Evolutionary conservation across 1,140 invertebrate genomes (phyloP).

Genomic region (Ceratoteleas bidentatus): DNA sequence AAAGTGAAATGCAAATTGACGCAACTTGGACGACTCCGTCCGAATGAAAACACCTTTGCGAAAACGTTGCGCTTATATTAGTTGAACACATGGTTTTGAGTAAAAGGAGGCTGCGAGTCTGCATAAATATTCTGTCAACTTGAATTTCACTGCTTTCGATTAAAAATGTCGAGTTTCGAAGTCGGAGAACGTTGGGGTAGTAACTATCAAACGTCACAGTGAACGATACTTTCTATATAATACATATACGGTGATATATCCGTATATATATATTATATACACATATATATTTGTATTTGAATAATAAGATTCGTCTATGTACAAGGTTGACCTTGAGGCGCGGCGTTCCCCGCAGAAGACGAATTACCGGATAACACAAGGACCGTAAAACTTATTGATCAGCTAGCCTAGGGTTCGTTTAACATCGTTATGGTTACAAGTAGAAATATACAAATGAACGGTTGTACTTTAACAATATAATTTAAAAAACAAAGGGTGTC

Average conservation of each 20-base stretch:
- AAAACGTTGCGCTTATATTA: no score
- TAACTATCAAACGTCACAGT: slow-evolving; percentile 45
- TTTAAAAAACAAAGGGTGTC: slow-evolving; percentile 56
- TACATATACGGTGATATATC: slow-evolving; percentile 5
- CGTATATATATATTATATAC: slow-evolving; percentile 14
- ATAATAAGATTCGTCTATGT: slow-evolving; percentile 54
- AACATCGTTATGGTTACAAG: slow-evolving; percentile 59
- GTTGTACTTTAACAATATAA: slow-evolving; percentile 64
- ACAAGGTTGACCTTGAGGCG: slow-evolving; percentile 46
- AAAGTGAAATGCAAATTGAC: no score
- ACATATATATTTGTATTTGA: slow-evolving; percentile 35
- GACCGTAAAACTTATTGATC: slow-evolving; percentile 36
- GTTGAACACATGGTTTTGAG: no score
- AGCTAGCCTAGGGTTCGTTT: slow-evolving; percentile 52
- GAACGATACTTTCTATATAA: slow-evolving; percentile 5
- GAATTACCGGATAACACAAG: slow-evolving; percentile 55
- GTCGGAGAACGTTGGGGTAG: slow-evolving; percentile 31
- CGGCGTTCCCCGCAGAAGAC: slow-evolving; percentile 54
- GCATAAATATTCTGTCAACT: not conserved
- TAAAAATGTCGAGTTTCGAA: not conserved
- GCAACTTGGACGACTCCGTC: no score
- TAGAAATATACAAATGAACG: slow-evolving; percentile 66
- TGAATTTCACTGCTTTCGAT: no score
- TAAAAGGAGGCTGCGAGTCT: not conserved
- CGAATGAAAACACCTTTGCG: no score